These are phyloP conservation scores for Abrostola tripartita DNA, from an alignment of 2,888 invertebrate species.

Conservation along the genomic window DNA sequence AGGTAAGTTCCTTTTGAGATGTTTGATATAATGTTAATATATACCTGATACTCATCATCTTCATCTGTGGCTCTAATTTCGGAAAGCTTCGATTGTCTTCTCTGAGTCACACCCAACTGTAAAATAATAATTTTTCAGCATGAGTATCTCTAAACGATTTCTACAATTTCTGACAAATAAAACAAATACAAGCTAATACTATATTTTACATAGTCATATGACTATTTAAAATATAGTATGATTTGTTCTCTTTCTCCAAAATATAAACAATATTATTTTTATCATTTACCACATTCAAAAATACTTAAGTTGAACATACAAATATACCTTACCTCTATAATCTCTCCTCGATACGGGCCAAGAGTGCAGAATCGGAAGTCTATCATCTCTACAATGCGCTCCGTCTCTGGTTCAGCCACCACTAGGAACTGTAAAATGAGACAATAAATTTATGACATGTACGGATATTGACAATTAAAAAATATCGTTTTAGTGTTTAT, in stretches of 20 bases:
- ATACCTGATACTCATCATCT: conserved; percentile 74
- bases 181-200: no score
- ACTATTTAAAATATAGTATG: no score
- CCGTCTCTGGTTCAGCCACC: conserved; percentile 72
- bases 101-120: conserved; percentile 67
- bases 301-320: background rate
- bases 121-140: conserved; percentile 1
- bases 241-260: no score
- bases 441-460: no score
- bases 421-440: conserved; percentile 70
- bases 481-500: no score
- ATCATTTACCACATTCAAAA: no score
- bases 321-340: conserved; percentile 69
- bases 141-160: background rate
- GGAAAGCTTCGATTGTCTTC: conserved; percentile 50
- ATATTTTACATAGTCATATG: no score
- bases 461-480: no score
- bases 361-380: conserved; percentile 72
- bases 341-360: conserved; percentile 65
- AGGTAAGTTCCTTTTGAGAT: background rate
- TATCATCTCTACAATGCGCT: conserved; percentile 79
- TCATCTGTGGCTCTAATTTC: conserved; percentile 63
- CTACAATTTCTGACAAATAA: no score
- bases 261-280: no score
- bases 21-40: conserved; percentile 3